Base-by-base conservation (phyloP, 2,113 vertebrate species). In the Hippopotamus amphibius region DNA sequence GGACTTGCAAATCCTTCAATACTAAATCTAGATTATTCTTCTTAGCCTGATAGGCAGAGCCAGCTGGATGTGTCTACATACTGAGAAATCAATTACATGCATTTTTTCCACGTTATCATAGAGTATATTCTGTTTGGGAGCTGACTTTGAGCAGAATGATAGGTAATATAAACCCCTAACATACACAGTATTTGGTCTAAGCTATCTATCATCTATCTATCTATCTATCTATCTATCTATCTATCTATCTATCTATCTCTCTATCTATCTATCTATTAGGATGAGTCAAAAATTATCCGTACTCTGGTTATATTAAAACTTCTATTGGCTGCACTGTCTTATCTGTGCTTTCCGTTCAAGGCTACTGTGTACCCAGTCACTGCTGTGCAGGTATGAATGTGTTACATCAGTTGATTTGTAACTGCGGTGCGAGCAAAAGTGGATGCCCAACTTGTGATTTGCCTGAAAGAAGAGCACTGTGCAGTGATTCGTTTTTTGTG, bases 81-180 rank as follows among this genome's bases (percentile, higher is more conserved):
- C 2, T 83, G 11, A 92, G 21, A 77, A 89, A 94, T 65, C 37
- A 71, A 69, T 93, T 53, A 77, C 22, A 71, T 48, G 15, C 6
- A 88, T 81, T 89, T 85, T 77, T 15, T 77, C 24, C 9, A 93
- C 3, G 6, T 89, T 93, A 92, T 83, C 57, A 87, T 24, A 66
- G 74, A 63, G 86, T 41, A 30, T 63, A 82, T 83, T 16, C 59
- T 65, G 48, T 57, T 87, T 93, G 41, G 43, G 4, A 59, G 4
- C 22, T 93, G 30, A 72, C 12, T 77, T 66, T 77, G 74, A 72
- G 63, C 26, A 95, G 65, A 93, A 88, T 61, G 10, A 92, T 59
- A 55, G n/a, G 15, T 71, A 77, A 50, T 48, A 92, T 83, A 63
- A 84, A 80, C 84, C 10, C 11, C 71, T 76, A 95, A 94, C 88